Evolutionary conservation across 1,140 invertebrate genomes (phyloP), one percentile per base, ranked within the genome.

Genomic region (Aphis gossypii): DNA sequence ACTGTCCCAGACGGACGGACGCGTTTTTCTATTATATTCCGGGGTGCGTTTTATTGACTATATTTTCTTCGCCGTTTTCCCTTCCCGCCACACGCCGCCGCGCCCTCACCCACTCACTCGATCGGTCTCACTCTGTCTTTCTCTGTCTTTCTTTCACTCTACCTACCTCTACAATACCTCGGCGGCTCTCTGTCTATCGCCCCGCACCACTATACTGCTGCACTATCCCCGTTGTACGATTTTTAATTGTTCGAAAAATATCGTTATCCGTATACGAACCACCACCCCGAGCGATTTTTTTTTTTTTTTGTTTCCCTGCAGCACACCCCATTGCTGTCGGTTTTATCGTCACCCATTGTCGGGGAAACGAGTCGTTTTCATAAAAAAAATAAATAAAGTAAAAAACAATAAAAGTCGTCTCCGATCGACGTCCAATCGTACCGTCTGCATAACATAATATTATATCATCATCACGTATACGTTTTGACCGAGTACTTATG

Each of bases 1-100:
- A 93, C 92, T 93, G 92, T 93, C 92, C 92, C 76, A 93, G 92
- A 93, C 92, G 92, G 82, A 92, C 90, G 76, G 90, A 93, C 92
- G 92, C 48, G 68, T 93, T 93, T 83, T 84, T 93, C 68, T 86
- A 84, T 84, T 84, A 86, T 84, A 93, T 86, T 84, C 92, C 92
- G 82, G 92, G 92, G 92, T 93, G 92, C 92, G 82, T 93, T 93
- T 93, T 93, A 93, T 93, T 84, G 91, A 92, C 91, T 92, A 83
- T 92, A 48, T 92, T 83, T 83, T 51, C 76, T 92, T 92, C 87
- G 48, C 23, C 54, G 48, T 84, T 35, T 48, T 51, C 25, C 46
- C 48, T 25, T 93, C 48, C 48, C 68, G 30, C 68, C 0, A 3
- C 30, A 48, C 56, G 7, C 90, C 21, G 60, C n/a, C 38, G 21